Evolutionary conservation across 1,140 invertebrate species (phyloP).

Genomic region (Trissolcus basalis): DNA sequence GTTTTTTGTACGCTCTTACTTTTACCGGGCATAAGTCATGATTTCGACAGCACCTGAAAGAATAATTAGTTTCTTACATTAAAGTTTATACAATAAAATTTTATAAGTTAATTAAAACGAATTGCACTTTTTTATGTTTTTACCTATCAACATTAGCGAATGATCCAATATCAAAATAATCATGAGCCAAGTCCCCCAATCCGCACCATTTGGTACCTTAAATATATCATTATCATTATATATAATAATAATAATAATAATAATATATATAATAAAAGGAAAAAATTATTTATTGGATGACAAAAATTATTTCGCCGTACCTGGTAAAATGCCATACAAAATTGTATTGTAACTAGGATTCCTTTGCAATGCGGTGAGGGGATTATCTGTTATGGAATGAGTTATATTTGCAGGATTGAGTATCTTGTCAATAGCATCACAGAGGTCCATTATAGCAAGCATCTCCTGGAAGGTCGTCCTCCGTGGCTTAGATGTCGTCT

Average conservation of each 20-base stretch:
- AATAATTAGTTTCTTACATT: neutral
- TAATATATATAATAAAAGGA: too few relatives aligned
- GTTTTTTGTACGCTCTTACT: conserved; percentile 83
- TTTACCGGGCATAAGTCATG: conserved; percentile 89
- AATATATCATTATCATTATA: too few relatives aligned
- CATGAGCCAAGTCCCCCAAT: conserved; percentile 87
- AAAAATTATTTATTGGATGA: too few relatives aligned
- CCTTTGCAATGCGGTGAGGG: neutral
- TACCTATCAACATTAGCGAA: conserved; percentile 82
- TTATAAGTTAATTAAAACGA: too few relatives aligned
- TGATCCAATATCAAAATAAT: conserved; percentile 87
- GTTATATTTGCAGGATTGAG: neutral
- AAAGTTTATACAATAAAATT: conserved; percentile 4
- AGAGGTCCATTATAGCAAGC: conserved; percentile 85
- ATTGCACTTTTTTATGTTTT: conserved; percentile 1
- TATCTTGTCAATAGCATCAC: conserved; percentile 78
- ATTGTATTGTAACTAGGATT: conserved; percentile 62
- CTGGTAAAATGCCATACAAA: conserved; percentile 85
- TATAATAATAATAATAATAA: too few relatives aligned
- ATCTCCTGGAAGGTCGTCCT: conserved; percentile 83
- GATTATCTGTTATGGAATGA: neutral
- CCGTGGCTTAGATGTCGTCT: conserved; percentile 77
- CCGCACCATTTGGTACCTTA: conserved; percentile 94
- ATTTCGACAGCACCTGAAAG: conserved; percentile 83
- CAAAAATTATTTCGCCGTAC: conserved; percentile 68